phyloP scores from a whole-genome alignment of 1,140 invertebrate genomes.

The Drosophila athabasca region DNA sequence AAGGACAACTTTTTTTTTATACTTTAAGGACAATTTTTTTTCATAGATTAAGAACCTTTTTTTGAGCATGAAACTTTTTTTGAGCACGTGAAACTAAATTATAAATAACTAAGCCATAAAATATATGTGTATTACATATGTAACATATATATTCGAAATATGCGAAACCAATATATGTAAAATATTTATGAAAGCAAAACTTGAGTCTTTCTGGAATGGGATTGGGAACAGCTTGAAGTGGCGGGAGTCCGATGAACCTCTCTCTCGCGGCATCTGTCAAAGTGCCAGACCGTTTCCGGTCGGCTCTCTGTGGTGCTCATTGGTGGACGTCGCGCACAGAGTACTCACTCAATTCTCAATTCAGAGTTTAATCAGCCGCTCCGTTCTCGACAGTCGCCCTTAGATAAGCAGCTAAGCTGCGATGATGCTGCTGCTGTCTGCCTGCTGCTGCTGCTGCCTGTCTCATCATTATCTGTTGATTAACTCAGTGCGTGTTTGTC shows the following conservation, averaged over 20 bases:
- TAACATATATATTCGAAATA: neutral
- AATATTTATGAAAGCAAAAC: conserved; percentile 18
- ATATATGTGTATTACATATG: neutral
- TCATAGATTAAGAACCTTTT: conserved; percentile 9
- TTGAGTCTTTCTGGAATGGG: neutral
- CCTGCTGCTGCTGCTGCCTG: conserved; percentile 26
- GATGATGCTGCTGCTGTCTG: conserved; percentile 12
- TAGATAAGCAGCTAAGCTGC: conserved; percentile 44
- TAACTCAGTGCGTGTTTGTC: conserved; percentile 46
- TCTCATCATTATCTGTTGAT: conserved; percentile 58
- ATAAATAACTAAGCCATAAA: conserved; percentile 26
- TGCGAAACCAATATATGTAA: neutral
- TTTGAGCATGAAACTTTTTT: conserved; percentile 48
- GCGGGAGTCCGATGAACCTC: neutral
- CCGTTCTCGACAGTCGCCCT: conserved; percentile 25
- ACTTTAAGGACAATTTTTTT: conserved; percentile 51
- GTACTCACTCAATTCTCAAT: conserved; percentile 43
- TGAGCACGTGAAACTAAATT: conserved; percentile 55
- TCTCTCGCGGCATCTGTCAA: neutral
- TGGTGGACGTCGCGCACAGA: no score
- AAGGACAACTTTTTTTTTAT: conserved; percentile 51
- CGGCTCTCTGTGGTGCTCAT: conserved; percentile 16
- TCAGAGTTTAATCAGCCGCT: conserved; percentile 44
- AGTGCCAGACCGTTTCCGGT: neutral
- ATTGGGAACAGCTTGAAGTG: neutral